These are phyloP conservation scores for Pycnonotus jocosus DNA, from an alignment of 2,113 vertebrate genomes.

Conservation along the genomic window DNA sequence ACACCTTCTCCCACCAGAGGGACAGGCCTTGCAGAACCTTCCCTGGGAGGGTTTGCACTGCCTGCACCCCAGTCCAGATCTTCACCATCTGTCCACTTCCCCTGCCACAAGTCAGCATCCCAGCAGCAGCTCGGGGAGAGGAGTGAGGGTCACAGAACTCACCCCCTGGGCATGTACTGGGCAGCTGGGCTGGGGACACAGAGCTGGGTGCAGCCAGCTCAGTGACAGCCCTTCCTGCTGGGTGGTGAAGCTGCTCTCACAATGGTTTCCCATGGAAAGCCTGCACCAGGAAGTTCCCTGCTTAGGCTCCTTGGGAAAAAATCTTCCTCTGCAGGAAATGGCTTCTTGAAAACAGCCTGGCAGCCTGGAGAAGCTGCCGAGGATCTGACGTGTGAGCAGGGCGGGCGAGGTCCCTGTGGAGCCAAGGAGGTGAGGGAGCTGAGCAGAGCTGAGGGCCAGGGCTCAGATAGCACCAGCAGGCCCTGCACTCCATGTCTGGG, in stretches of 20 bases:
- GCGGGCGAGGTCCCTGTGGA: rapidly evolving
- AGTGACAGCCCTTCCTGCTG: background rate
- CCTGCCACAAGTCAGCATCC: background rate
- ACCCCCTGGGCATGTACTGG: rapidly evolving
- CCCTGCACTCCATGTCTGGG: background rate
- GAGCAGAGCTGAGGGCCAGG: background rate
- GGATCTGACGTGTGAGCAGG: background rate
- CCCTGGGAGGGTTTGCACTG: background rate
- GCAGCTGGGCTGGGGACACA: background rate
- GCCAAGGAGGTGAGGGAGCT: rapidly evolving
- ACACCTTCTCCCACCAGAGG: background rate
- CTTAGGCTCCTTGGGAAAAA: constrained; percentile 1
- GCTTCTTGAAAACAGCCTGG: background rate
- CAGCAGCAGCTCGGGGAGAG: background rate
- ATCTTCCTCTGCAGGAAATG: constrained; percentile 28
- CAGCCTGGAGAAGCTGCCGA: background rate
- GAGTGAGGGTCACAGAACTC: background rate
- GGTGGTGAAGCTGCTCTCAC: background rate
- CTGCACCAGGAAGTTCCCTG: background rate
- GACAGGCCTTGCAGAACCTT: background rate
- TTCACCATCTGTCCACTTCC: rapidly evolving
- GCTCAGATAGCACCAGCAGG: background rate
- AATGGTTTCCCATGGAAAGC: background rate
- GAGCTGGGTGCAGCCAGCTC: background rate
- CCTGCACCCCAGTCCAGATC: background rate